These are phyloP conservation scores for Pedetes capensis DNA, from an alignment of 2,113 vertebrate species.

Conservation along the genomic window DNA sequence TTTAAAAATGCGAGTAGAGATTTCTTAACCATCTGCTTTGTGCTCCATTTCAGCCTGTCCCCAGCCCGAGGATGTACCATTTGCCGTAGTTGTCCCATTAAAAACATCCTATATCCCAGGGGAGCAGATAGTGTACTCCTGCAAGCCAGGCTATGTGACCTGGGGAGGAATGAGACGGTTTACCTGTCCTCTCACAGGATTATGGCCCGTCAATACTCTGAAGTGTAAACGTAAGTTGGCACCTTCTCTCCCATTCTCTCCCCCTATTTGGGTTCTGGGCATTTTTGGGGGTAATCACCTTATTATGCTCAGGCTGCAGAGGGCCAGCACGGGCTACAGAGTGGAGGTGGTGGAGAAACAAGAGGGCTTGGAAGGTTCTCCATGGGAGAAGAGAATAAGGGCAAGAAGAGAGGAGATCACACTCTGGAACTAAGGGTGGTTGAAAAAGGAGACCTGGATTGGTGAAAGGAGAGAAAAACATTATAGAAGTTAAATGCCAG, in stretches of 20 bases:
- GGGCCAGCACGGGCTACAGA: no score
- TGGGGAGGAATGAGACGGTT: conserved; percentile 80
- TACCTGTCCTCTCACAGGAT: conserved; percentile 80
- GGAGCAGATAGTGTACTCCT: conserved; percentile 80
- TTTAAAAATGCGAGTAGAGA: not conserved
- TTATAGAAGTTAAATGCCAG: not conserved
- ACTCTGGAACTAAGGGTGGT: not conserved
- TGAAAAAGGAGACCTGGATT: not conserved
- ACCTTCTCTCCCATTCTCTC: not conserved
- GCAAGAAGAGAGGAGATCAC: not conserved
- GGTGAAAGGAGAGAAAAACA: not conserved
- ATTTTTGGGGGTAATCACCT: fast-evolving
- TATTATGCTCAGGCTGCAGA: not conserved
- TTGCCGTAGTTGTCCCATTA: conserved; percentile 72
- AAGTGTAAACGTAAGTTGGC: conserved; percentile 88
- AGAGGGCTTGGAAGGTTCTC: not conserved
- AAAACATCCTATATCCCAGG: conserved; percentile 85
- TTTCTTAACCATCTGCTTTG: not conserved
- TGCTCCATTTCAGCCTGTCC: conserved; percentile 85
- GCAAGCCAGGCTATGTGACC: conserved; percentile 83
- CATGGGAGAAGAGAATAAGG: no score
- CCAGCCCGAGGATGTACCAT: conserved; percentile 79
- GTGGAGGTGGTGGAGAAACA: not conserved
- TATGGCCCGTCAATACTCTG: conserved; percentile 85
- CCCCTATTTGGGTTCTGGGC: not conserved